phyloP scores from a whole-genome alignment of 2,113 vertebrate species.

The Osmerus mordax region DNA sequence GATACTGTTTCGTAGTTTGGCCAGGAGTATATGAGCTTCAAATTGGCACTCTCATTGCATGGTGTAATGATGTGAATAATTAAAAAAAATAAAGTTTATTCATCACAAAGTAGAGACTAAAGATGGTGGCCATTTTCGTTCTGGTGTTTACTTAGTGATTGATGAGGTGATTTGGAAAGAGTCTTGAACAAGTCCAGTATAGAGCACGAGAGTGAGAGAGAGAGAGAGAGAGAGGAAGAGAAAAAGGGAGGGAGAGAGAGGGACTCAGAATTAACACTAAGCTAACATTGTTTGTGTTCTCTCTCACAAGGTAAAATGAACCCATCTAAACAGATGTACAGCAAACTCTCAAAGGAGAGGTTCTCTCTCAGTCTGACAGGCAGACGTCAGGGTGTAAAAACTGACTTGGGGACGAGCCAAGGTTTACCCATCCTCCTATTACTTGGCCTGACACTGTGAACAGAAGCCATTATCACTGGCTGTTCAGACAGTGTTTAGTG shows the following conservation, averaged over 20 bases:
- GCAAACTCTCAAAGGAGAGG: not conserved
- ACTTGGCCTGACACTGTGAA: not conserved
- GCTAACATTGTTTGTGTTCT: no score
- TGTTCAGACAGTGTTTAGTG: conserved; percentile 5
- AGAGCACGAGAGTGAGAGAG: no score
- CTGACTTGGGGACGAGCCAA: not conserved
- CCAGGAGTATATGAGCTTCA: not conserved
- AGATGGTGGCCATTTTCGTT: not conserved
- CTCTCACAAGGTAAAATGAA: no score
- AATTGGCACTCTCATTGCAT: not conserved
- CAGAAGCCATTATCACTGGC: not conserved
- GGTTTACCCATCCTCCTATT: not conserved
- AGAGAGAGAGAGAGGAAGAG: no score
- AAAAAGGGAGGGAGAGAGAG: no score
- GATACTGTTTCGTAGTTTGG: no score
- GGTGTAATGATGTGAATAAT: conserved; percentile 18
- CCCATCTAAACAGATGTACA: not conserved
- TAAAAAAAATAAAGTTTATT: conserved; percentile 24
- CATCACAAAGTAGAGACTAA: not conserved
- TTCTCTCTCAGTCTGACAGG: conserved; percentile 2
- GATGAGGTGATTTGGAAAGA: conserved; percentile 1
- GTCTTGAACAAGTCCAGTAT: no score
- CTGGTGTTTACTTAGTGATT: not conserved
- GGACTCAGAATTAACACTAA: no score
- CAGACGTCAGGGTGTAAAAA: not conserved